Conservation (phyloP, 2,888 invertebrate species). For the Dascillus cervinus region DNA sequence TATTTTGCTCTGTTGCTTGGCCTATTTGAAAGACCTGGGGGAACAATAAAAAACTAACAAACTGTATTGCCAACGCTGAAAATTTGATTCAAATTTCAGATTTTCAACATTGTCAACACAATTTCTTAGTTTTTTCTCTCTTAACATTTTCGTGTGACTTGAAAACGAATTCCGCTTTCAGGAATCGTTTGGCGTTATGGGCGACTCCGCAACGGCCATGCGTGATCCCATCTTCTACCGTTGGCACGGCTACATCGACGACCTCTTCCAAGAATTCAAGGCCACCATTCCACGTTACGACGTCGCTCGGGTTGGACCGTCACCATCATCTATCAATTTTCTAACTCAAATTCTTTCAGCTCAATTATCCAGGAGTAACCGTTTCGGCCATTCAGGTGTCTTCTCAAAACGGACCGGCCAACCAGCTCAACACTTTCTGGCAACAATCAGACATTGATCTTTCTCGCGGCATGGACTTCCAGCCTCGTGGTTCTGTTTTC, state of each 20-base stretch:
- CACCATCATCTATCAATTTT: too few relatives aligned
- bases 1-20: too few relatives aligned
- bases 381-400: constrained; percentile 51
- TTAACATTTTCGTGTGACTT: background rate
- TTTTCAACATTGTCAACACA: too few relatives aligned
- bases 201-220: constrained; percentile 78
- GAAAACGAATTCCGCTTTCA: constrained; percentile 29
- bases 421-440: constrained; percentile 66
- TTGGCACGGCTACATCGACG: constrained; percentile 75
- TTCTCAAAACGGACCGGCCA: constrained; percentile 45
- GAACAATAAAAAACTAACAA: too few relatives aligned
- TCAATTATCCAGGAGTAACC: constrained; percentile 56
- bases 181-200: constrained; percentile 77
- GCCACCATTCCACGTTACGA: constrained; percentile 59
- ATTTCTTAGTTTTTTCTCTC: too few relatives aligned
- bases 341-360: too few relatives aligned
- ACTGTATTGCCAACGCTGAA: too few relatives aligned
- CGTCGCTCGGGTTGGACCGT: constrained; percentile 45
- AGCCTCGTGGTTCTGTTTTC: constrained; percentile 64
- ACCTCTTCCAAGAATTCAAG: constrained; percentile 70
- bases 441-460: constrained; percentile 71
- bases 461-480: constrained; percentile 74
- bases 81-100: too few relatives aligned
- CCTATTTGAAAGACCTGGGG: too few relatives aligned
- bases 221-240: constrained; percentile 80